Base-by-base conservation (phyloP, 2,888 invertebrate genomes). In the Drosophila recens region DNA sequence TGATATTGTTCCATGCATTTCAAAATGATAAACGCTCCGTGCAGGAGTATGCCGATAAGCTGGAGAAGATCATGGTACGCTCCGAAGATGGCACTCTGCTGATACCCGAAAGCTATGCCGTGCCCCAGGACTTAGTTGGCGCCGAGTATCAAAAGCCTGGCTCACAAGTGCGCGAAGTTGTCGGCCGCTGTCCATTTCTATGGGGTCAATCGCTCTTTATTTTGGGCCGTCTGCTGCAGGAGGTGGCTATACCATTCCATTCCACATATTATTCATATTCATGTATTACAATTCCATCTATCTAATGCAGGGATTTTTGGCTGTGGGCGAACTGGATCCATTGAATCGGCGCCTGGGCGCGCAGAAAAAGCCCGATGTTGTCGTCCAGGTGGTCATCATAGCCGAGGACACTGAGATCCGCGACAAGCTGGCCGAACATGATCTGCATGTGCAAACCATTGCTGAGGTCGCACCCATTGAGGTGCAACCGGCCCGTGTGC, bases 131-230 rank as follows among this genome's bases (percentile, higher is more conserved):
- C 71, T 95, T 95, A 84, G 98, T 98, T 6, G 94, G 96, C 54
- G 95, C 95, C n/a, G 99, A 99, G 93, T 96, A 97, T 88, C 94
- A 94, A 83, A 95, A 96, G 51, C 99, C 99, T 0, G 98, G 98
- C n/a, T 97, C 97, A 79, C 98, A 98, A 91, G 94, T 95, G 52
- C 94, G 99, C 71, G 94, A 97, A 89, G 96, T 97, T 3, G 94
- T 97, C 45, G 99, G 99, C 1, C 95, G 98, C 84, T 93, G 97
- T 89, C 99, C 99, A 0, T 99, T 99, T 92, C 95, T 99, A 92
- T 99, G 99, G 99, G 99, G 97, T 0, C 99, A 99, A 92, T 98
- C 99, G 2, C 94, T 99, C 56, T 99, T 98, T 91, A 98, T 99
- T 89, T 94, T 99, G 67, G 98, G 98, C 61, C 97, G 97, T 92